phyloP scores from a whole-genome alignment of 2,888 invertebrate genomes.

The Nysson spinosus region DNA sequence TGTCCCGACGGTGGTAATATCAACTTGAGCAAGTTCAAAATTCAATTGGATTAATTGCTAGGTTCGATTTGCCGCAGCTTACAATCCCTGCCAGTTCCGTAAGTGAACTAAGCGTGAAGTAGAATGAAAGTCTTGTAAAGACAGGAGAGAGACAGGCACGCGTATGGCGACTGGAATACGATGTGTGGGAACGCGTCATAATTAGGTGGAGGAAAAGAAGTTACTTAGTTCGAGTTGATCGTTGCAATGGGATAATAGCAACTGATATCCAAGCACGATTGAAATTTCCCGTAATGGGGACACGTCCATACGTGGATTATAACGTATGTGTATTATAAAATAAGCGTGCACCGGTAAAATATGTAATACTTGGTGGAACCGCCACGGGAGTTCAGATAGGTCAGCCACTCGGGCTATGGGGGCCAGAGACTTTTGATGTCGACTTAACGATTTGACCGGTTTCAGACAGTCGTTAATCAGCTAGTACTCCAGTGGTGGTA shows the following conservation, averaged over 20 bases:
- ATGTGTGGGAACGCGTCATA: slow-evolving; percentile 51
- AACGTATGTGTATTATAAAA: slow-evolving; percentile 34
- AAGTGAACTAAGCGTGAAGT: slow-evolving; percentile 13
- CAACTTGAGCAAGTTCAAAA: slow-evolving; percentile 59
- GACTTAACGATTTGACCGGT: slow-evolving; percentile 61
- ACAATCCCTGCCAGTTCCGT: slow-evolving; percentile 17
- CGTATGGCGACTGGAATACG: slow-evolving; percentile 19
- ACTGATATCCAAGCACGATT: slow-evolving; percentile 17
- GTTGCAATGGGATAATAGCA: slow-evolving; percentile 36
- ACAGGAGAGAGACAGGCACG: slow-evolving; percentile 7
- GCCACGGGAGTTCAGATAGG: slow-evolving; percentile 42
- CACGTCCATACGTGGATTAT: slow-evolving; percentile 19
- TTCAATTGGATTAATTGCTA: slow-evolving; percentile 54
- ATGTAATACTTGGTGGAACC: slow-evolving; percentile 18
- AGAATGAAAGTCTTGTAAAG: not conserved
- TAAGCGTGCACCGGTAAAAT: slow-evolving; percentile 21
- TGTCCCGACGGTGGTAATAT: slow-evolving; percentile 53
- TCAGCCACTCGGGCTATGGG: slow-evolving; percentile 35
- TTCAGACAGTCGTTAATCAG: slow-evolving; percentile 60
- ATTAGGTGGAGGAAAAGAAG: slow-evolving; percentile 45
- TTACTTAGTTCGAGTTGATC: slow-evolving; percentile 12
- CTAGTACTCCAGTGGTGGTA: slow-evolving; percentile 49
- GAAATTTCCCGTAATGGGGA: slow-evolving; percentile 41
- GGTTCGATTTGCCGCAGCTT: not conserved
- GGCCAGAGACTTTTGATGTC: slow-evolving; percentile 50